Conservation (phyloP, 2,888 invertebrate genomes). For the Sepioteuthis lessoniana region DNA sequence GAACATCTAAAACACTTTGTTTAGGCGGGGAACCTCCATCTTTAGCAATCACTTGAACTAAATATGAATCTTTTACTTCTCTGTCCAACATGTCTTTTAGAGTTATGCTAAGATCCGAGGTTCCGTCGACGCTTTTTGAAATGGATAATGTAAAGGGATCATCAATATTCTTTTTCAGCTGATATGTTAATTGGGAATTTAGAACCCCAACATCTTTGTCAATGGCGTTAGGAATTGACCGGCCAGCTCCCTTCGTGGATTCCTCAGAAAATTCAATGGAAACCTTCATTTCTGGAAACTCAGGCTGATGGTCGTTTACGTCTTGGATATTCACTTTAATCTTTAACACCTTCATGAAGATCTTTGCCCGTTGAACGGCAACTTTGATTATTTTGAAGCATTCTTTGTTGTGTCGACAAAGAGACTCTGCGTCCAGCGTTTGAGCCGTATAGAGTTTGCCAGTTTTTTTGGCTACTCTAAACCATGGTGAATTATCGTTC, state of each 20-base stretch:
- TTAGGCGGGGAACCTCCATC: not conserved
- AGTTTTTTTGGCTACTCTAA: not conserved
- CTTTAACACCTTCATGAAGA: slow-evolving; percentile 1
- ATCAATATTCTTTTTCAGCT: not conserved
- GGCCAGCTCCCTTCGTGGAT: not conserved
- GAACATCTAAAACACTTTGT: not conserved
- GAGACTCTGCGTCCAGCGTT: not conserved
- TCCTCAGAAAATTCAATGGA: not conserved
- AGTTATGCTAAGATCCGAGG: not conserved
- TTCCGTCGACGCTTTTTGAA: not conserved
- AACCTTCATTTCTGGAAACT: slow-evolving; percentile 11
- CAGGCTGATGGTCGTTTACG: not conserved
- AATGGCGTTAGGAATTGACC: not conserved
- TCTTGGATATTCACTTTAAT: not conserved
- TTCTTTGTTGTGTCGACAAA: not conserved
- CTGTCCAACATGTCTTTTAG: not conserved
- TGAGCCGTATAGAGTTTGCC: not conserved
- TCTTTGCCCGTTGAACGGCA: not conserved
- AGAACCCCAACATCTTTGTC: not conserved
- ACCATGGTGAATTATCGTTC: not conserved
- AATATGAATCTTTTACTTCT: not conserved
- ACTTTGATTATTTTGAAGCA: not conserved
- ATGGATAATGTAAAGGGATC: not conserved
- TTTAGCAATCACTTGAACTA: not conserved
- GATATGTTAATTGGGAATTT: slow-evolving; percentile 11